Base-by-base conservation (phyloP, 2,797 vertebrate genomes). In the Phoxinus dragarum region DNA sequence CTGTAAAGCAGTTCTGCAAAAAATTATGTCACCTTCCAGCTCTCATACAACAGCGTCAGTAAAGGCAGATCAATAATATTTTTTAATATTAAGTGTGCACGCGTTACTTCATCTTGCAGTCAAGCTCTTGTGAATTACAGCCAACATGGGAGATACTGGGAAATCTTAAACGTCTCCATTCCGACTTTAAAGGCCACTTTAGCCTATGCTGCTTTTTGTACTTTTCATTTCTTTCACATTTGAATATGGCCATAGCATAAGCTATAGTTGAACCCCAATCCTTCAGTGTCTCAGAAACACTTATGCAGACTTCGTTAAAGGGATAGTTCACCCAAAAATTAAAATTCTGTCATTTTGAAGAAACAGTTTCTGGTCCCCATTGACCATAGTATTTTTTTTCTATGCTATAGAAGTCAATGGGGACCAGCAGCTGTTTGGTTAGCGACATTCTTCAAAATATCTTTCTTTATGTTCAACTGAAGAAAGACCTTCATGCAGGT, bases 101-200 rank as follows among this genome's bases (percentile, higher is more conserved):
- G 78, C 47, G 23, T 73, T 49, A 74, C 80, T 87, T 83, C 78
- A 86, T 73, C 68, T 86, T 77, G 86, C 82, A 86, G 78, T 86
- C 42, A 16, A 64, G 27, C 61, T 14, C 61, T 64, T 27, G 7
- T 49, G 71, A 71, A 73, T 90, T 91, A 82, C 90, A 86, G 89
- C 86, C 79, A 66, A 81, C 42, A 40, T 44, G 52, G 71, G 79
- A 76, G 82, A 84, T 44, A 17, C 5, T 42, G 38, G 76, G 56
- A 61, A 42, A 78, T 31, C 12, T 19, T 9, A 40, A 1, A 4
- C 16, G 38, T 80, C 17, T 66, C 59, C 42, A 17, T 34, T 49
- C 47, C 66, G 12, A 52, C 78, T 66, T 80, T 23, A 47, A 64
- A 68, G 78, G 79, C 79, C 79, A 59, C 49, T 81, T 81, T 40